phyloP scores from a whole-genome alignment of 2,888 invertebrate genomes.

The Oligia strigilis region DNA sequence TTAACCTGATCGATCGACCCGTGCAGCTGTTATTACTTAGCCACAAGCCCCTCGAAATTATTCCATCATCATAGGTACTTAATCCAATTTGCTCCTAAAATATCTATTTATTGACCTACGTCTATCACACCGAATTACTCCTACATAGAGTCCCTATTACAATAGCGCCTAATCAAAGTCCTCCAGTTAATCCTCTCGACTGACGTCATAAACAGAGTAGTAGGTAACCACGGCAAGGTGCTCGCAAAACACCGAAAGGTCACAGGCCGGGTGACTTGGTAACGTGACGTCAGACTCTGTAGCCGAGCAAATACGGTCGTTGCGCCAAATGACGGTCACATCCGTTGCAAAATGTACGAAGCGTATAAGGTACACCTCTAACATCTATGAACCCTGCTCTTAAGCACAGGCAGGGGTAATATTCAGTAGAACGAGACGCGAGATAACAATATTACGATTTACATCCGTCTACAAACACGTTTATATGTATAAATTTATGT shows the following conservation, averaged over 20 bases:
- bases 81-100: slow-evolving; percentile 18
- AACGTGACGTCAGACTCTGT: slow-evolving; percentile 65
- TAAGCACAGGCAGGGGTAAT: slow-evolving; percentile 32
- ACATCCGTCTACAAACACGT: slow-evolving; percentile 31
- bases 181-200: slow-evolving; percentile 50
- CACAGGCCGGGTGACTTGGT: slow-evolving; percentile 60
- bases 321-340: slow-evolving; percentile 70
- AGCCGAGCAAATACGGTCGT: slow-evolving; percentile 65
- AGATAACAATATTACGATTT: slow-evolving; percentile 47
- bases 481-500: slow-evolving; percentile 3
- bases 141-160: slow-evolving; percentile 23
- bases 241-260: slow-evolving; percentile 66
- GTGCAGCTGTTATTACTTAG: no score
- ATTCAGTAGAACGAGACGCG: slow-evolving; percentile 31
- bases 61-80: neutral
- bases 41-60: no score
- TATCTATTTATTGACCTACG: slow-evolving; percentile 14
- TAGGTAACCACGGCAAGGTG: slow-evolving; percentile 59
- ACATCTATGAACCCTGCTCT: slow-evolving; percentile 42
- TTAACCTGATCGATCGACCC: no score
- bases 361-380: slow-evolving; percentile 40
- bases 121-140: slow-evolving; percentile 21
- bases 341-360: slow-evolving; percentile 67
- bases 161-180: slow-evolving; percentile 52
- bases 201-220: slow-evolving; percentile 57